Base-by-base conservation (phyloP, 1,140 invertebrate genomes). In the Drosophila sulfurigaster region DNA sequence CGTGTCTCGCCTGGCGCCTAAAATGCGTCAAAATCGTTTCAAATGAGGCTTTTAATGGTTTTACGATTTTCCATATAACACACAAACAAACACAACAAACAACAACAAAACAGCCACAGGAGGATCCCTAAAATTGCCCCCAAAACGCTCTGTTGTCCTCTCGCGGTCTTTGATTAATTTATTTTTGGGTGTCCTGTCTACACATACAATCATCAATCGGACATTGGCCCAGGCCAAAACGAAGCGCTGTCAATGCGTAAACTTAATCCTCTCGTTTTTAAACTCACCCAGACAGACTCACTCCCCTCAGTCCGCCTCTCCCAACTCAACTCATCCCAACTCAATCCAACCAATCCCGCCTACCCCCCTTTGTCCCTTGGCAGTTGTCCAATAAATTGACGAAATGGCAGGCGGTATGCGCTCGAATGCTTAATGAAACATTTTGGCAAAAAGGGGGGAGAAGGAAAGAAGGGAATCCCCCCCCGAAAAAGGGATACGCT, bases 21-120 rank as follows among this genome's bases (percentile, higher is more conserved):
- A 78, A 85, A 81, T 81, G 80, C 79, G 77, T 88, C 79, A 72
- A 87, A 87, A 87, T 83, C 83, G 83, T 75, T 78, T 78, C 65
- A 88, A 87, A 87, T 87, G 83, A 87, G 83, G 83, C 83, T 82
- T 87, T 83, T 88, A 87, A 87, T 87, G 83, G 80, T 74, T 88
- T 87, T 82, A 82, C 83, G 77, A 88, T 80, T 82, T 75, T 56
- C 52, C 57, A 60, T 74, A 79, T 70, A 80, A 48, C 60, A 70
- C 20, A 25, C 20, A 25, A 25, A 25, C 6, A 38, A 38, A 38
- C 35, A 38, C 6, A 25, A 25, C 52, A 11, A 45, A 46, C 30
- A 79, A 54, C 58, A 68, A 59, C 30, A 16, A 48, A 49, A 35
- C 56, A 28, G 8, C 7, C 32, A 1, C 10, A 32, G 7, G 13